phyloP scores from a whole-genome alignment of 2,113 vertebrate species.

The Bos taurus region DNA sequence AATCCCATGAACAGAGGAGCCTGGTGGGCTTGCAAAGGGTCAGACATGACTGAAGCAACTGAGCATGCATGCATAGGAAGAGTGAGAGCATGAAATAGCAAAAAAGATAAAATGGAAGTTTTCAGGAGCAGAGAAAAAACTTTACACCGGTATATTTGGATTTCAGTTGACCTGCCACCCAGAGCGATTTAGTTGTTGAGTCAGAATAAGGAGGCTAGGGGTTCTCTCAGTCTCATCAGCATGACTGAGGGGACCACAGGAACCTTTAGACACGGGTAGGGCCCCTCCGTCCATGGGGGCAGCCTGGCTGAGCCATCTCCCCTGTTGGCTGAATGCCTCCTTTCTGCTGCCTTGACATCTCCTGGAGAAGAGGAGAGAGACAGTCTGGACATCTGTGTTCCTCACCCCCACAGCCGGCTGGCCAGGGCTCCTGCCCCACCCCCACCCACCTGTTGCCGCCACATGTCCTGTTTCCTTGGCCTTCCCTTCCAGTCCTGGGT shows the following conservation, averaged over 20 bases:
- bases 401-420: rapidly evolving
- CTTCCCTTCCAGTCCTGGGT: background rate
- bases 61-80: background rate
- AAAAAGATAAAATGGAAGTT: background rate
- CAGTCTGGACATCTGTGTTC: background rate
- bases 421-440: background rate
- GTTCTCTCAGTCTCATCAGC: background rate
- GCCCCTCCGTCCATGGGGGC: background rate
- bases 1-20: background rate
- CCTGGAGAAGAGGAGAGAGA: slow-evolving; percentile 38
- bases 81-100: background rate
- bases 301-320: background rate
- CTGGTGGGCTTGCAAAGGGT: background rate
- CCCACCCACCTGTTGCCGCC: background rate
- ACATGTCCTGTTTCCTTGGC: background rate
- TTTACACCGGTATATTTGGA: background rate
- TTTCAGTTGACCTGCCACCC: background rate
- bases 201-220: background rate
- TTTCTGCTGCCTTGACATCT: slow-evolving; percentile 5
- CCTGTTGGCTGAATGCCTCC: background rate
- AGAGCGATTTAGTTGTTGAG: background rate
- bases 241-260: background rate
- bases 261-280: slow-evolving; percentile 25
- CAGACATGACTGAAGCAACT: background rate
- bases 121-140: background rate